Conservation (phyloP, 2,888 invertebrate genomes). For the Cosmia trapezina region DNA sequence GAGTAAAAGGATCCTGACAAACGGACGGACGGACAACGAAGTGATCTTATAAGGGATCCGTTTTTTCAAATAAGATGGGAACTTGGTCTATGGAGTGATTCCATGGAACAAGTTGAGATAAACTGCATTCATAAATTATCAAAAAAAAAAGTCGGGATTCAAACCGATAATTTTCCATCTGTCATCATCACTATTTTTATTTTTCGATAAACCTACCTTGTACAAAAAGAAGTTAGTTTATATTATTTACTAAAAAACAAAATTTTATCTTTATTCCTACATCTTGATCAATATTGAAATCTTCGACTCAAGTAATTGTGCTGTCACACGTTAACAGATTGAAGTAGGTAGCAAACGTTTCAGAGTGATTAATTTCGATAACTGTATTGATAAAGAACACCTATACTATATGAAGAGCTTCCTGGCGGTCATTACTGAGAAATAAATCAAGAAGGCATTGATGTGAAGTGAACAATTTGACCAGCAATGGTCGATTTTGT, state of each 20-base stretch:
- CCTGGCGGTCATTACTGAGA: background rate
- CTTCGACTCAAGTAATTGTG: conserved; percentile 12
- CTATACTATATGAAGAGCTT: background rate
- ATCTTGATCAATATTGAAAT: conserved; percentile 6
- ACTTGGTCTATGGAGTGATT: background rate
- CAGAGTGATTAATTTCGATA: conserved; percentile 18
- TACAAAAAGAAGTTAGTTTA: background rate
- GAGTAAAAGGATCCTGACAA: no score
- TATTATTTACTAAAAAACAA: background rate
- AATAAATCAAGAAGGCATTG: background rate
- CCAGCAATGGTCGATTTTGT: background rate
- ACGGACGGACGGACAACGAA: no score
- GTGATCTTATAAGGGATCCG: no score
- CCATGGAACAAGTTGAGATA: background rate
- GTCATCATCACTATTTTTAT: background rate
- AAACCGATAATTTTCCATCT: background rate
- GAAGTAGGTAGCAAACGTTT: conserved; percentile 40
- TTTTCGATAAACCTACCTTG: background rate
- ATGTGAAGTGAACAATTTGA: conserved; percentile 10
- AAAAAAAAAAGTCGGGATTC: background rate
- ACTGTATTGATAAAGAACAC: conserved; percentile 6
- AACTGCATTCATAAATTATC: background rate
- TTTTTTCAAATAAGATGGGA: background rate
- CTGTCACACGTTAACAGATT: conserved; percentile 18
- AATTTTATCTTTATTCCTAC: background rate